Conservation (phyloP, 2,113 vertebrate genomes). For the Megalops atlanticus region DNA sequence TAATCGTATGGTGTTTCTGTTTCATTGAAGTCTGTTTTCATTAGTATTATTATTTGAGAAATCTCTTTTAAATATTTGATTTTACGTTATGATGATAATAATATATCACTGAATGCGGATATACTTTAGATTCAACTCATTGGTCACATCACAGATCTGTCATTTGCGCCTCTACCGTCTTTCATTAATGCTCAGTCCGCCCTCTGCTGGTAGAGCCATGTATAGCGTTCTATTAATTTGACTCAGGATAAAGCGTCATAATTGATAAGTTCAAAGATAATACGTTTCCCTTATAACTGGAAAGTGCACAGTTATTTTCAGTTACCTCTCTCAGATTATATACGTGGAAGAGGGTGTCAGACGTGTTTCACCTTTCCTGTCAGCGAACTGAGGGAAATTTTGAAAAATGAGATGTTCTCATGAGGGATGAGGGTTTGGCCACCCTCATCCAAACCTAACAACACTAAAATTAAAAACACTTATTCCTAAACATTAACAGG, state of each 20-base stretch:
- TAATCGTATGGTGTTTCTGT: no score
- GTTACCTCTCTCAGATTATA: neutral
- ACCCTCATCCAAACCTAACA: neutral
- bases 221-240: neutral
- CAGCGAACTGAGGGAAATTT: neutral
- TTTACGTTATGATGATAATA: neutral
- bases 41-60: neutral
- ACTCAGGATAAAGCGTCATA: neutral
- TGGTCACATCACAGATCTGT: slow-evolving; percentile 6
- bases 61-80: neutral
- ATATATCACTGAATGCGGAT: neutral
- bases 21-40: no score
- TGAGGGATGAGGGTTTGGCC: neutral
- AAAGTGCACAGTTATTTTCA: slow-evolving; percentile 1
- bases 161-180: neutral
- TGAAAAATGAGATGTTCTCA: neutral
- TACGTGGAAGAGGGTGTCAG: neutral
- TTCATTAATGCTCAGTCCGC: neutral
- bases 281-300: no score
- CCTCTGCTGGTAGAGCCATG: slow-evolving; percentile 13
- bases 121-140: neutral
- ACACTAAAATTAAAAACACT: neutral
- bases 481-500: neutral
- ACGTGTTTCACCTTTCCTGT: neutral
- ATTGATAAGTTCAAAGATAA: neutral